Evolutionary conservation across 2,113 vertebrate genomes (phyloP).

Genomic region (Halcyon malimbica): DNA sequence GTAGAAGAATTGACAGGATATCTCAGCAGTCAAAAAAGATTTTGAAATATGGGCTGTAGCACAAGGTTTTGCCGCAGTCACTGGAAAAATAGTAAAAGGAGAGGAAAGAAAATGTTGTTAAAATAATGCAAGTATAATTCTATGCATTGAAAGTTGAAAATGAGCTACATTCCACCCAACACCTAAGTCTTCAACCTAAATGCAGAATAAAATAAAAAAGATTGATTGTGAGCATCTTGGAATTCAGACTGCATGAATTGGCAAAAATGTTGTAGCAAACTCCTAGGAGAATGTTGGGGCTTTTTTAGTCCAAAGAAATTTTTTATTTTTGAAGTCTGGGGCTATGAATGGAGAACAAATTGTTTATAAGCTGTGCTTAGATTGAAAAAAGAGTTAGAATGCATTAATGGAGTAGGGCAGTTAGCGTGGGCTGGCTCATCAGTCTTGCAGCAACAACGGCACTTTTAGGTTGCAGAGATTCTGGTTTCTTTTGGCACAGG

Average conservation of each 20-base stretch:
- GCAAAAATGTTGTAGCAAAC: slow-evolving; percentile 1
- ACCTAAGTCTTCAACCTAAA: not conserved
- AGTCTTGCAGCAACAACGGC: not conserved
- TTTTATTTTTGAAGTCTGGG: not conserved
- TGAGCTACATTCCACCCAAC: not conserved
- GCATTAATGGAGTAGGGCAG: not conserved
- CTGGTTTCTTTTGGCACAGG: slow-evolving; percentile 54
- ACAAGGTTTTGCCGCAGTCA: slow-evolving; percentile 36
- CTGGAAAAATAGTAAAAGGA: not conserved
- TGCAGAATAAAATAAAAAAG: not conserved
- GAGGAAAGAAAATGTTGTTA: not conserved
- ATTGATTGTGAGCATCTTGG: not conserved
- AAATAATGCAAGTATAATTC: not conserved
- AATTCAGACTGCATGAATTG: slow-evolving; percentile 49
- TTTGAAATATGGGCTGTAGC: slow-evolving; percentile 3
- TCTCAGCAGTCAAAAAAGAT: not conserved
- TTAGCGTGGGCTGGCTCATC: slow-evolving; percentile 1
- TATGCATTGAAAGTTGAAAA: not conserved
- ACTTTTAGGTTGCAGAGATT: slow-evolving; percentile 33
- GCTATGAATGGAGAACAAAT: slow-evolving; percentile 29
- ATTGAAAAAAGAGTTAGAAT: not conserved
- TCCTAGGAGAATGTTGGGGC: not conserved
- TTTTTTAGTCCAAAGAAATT: not conserved
- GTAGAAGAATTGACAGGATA: slow-evolving; percentile 12
- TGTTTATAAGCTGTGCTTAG: slow-evolving; percentile 3